These are phyloP conservation scores for Danio choprae DNA, from an alignment of 2,797 vertebrate genomes.

Conservation along the genomic window DNA sequence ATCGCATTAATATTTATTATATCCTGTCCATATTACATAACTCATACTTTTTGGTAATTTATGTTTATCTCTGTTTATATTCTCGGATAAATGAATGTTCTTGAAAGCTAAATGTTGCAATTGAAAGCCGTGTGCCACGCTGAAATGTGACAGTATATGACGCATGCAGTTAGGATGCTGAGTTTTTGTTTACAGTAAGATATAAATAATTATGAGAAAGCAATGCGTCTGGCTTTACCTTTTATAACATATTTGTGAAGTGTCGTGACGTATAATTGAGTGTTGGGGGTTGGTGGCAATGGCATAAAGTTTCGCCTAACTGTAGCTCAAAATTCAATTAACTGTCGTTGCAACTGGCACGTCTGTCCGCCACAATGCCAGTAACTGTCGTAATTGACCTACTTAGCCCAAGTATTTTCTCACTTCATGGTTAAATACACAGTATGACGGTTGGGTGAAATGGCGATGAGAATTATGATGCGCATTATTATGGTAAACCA, in stretches of 20 bases:
- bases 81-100: neutral
- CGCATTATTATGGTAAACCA: conserved; percentile 12
- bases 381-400: conserved; percentile 62
- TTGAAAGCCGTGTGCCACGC: neutral
- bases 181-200: neutral
- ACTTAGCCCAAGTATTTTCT: conserved; percentile 47
- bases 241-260: neutral
- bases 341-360: conserved; percentile 56
- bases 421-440: conserved; percentile 22
- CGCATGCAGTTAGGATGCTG: neutral
- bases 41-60: neutral
- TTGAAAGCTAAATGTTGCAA: neutral
- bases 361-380: conserved; percentile 55
- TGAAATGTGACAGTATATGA: neutral
- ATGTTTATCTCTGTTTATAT: neutral
- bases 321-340: conserved; percentile 54
- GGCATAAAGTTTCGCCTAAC: conserved; percentile 45
- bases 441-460: conserved; percentile 31
- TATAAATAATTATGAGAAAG: neutral
- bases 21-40: neutral
- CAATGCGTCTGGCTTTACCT: neutral
- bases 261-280: neutral
- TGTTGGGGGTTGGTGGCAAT: conserved; percentile 27
- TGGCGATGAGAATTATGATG: conserved; percentile 24
- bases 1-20: neutral